phyloP scores from a whole-genome alignment of 2,797 vertebrate species.

The Tolypeutes matacus region DNA sequence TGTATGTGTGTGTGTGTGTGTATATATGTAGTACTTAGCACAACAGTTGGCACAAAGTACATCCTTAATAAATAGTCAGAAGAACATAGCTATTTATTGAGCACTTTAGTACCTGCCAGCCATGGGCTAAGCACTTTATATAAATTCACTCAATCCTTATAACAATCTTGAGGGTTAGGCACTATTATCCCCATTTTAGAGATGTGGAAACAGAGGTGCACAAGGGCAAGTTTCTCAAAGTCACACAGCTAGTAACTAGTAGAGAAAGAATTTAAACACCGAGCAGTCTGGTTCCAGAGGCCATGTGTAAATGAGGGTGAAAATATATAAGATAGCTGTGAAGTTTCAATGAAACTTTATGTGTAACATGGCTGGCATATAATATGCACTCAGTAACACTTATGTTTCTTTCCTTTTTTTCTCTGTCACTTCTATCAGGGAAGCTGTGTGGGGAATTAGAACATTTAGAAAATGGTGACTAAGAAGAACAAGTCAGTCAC shows the following conservation, averaged over 20 bases:
- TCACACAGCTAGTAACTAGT: no score
- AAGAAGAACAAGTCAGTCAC: conserved; percentile 76
- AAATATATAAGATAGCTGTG: not conserved
- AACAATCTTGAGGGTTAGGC: not conserved
- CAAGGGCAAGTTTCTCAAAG: not conserved
- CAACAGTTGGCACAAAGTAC: not conserved
- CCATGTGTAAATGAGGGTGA: not conserved
- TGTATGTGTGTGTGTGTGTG: no score
- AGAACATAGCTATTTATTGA: not conserved
- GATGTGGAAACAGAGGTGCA: not conserved
- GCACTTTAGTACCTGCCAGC: no score
- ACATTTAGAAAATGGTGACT: conserved; percentile 36
- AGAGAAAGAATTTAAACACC: not conserved
- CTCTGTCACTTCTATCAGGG: not conserved
- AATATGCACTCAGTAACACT: accelerated
- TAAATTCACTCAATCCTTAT: not conserved
- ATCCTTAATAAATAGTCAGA: not conserved
- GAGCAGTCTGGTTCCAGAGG: not conserved
- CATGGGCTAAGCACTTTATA: not conserved
- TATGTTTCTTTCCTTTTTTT: not conserved
- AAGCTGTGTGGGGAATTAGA: not conserved
- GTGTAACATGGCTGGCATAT: no score
- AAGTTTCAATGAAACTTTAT: not conserved
- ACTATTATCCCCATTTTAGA: not conserved
- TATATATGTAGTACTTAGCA: no score